Evolutionary conservation across 2,888 invertebrate species (phyloP), one percentile per base, ranked within the genome.

Genomic region (Halocaridina rubra): DNA sequence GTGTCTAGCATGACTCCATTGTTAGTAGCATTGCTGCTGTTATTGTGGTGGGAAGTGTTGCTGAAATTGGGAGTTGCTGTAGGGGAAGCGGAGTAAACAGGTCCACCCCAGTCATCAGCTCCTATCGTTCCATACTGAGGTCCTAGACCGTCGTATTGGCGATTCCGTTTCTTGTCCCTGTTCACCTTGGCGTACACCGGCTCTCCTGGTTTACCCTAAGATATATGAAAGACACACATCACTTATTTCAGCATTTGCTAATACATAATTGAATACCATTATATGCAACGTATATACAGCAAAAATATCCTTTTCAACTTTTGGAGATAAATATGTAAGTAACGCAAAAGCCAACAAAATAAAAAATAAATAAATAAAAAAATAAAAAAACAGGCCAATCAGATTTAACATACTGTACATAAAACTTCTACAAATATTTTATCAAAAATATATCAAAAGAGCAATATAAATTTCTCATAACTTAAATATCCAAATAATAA

Each of bases 121-220:
- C 88, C 86, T 29, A 88, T 57, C 24, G 82, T 71, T 32, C 84
- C 81, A 46, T 82, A 79, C 33, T 69, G 79, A 57, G 81, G 77
- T 19, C 86, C 80, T 22, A 39, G 88, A 39, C 89, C 89, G 87
- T 92, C 91, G 79, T 90, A 89, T 86, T 90, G 90, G 64, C 93
- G 91, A 89, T 93, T 93, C 29, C 86, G 86, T 90, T 94, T 94
- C 90, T 93, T 93, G 90, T 93, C 93, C 90, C 93, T 92, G 90
- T 94, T 93, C 88, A 94, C 93, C 91, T 94, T 93, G 89, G 94
- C 94, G 90, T 94, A 94, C 78, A 94, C 91, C 71, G 94, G 93
- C 90, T 94, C 94, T 88, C 93, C 93, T 88, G 93, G 92, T 90
- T 92, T 92, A 89, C 92, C 92, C 91, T 92, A 91, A 7, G 30